phyloP scores from a whole-genome alignment of 2,888 invertebrate genomes.

The Megamerina dolium region DNA sequence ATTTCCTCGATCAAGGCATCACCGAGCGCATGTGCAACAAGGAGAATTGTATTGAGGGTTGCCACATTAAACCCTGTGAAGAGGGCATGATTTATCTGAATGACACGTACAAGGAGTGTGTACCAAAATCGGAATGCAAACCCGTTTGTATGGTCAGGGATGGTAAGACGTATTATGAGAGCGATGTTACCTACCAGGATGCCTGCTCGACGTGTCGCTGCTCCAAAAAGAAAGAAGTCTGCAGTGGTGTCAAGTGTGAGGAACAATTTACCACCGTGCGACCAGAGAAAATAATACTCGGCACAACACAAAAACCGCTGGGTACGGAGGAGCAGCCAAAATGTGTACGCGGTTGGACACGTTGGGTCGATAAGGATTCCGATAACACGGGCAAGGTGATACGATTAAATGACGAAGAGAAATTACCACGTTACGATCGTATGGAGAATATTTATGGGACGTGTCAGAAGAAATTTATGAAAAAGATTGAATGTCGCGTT shows the following conservation, averaged over 20 bases:
- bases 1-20: conserved; percentile 60
- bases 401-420: conserved; percentile 42
- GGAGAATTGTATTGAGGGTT: conserved; percentile 79
- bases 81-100: conserved; percentile 69
- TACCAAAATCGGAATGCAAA: conserved; percentile 66
- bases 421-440: conserved; percentile 42
- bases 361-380: conserved; percentile 63
- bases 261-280: conserved; percentile 17
- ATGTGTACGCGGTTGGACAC: conserved; percentile 71
- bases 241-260: conserved; percentile 65
- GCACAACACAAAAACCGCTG: conserved; percentile 27
- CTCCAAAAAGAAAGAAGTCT: conserved; percentile 62
- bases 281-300: conserved; percentile 6
- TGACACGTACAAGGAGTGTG: conserved; percentile 63
- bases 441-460: conserved; percentile 50
- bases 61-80: conserved; percentile 68
- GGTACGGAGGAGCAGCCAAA: conserved; percentile 36
- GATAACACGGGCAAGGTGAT: conserved; percentile 29
- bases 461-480: conserved; percentile 60
- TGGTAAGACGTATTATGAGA: conserved; percentile 66
- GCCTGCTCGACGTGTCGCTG: conserved; percentile 76
- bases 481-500: conserved; percentile 70
- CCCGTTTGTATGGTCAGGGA: conserved; percentile 65
- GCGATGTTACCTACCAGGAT: conserved; percentile 69
- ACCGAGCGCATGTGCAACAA: conserved; percentile 61